phyloP scores from a whole-genome alignment of 2,888 invertebrate genomes.

The Fragum sueziense region DNA sequence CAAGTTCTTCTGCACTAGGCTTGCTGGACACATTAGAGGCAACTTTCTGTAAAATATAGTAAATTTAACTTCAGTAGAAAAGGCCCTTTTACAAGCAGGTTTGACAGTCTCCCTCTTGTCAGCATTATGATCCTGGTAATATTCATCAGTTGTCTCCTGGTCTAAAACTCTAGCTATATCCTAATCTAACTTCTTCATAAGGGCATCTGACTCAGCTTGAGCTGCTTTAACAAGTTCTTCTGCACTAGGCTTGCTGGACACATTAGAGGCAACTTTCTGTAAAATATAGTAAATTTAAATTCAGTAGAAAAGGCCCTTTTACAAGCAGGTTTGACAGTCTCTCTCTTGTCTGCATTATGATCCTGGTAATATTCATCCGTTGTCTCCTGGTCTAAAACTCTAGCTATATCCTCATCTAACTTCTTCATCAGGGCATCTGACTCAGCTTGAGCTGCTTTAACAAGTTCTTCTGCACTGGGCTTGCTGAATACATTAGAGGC shows the following conservation, averaged over 20 bases:
- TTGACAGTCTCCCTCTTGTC: constrained; percentile 67
- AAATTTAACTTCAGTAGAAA: too few relatives aligned
- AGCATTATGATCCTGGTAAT: constrained; percentile 71
- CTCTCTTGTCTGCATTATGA: constrained; percentile 76
- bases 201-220: constrained; percentile 58
- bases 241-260: constrained; percentile 4
- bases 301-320: too few relatives aligned
- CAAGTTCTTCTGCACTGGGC: constrained; percentile 15
- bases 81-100: constrained; percentile 40
- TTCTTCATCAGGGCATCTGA: constrained; percentile 72
- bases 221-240: constrained; percentile 32
- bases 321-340: constrained; percentile 47
- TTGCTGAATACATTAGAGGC: background rate
- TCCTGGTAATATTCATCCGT: constrained; percentile 53
- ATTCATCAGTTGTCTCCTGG: constrained; percentile 60
- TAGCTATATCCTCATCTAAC: constrained; percentile 78
- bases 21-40: constrained; percentile 1
- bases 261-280: constrained; percentile 10
- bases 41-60: background rate
- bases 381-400: constrained; percentile 71
- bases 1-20: constrained; percentile 15
- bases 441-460: constrained; percentile 48
- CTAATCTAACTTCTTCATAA: constrained; percentile 77
- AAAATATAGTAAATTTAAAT: too few relatives aligned
- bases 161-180: constrained; percentile 77